Base-by-base conservation (phyloP, 2,888 invertebrate species). In the Thera obeliscata region DNA sequence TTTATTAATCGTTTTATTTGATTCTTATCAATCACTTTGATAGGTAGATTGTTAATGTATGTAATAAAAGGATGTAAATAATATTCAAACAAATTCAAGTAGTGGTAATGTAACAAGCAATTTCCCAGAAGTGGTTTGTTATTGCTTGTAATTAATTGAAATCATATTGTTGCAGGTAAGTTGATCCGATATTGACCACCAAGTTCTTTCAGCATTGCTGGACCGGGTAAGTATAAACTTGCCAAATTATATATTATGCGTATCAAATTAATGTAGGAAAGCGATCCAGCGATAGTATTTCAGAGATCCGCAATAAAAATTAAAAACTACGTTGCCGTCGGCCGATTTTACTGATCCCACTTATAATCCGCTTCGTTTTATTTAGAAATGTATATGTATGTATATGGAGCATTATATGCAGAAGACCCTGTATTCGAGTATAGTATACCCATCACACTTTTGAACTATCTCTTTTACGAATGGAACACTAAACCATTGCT, bases 131-230 rank as follows among this genome's bases (percentile, higher is more conserved):
- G 38, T 38, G 6, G n/a, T 7, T 12, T 41, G 38, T 38, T 12
- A 41, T 12, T 58, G 8, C 56, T 56, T 62, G 22, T 56, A 48
- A 57, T 64, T 69, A 41, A 69, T 66, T 69, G 61, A 66, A 71
- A 68, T 6, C 54, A 61, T 65, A 61, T 71, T 71, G 63, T 68
- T 66, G 63, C 63, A 71, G 66, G 66, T 69, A 69, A 69, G 69
- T 69, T 59, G 38, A 46, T 56, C 50, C 56, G 38, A 41, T 50
- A n/a, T 58, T 41, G 33, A 64, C 56, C 43, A 46, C 43, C 43
- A 8, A 9, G 43, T 57, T 43, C 36, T 46, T 54, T 8, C 3
- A 48, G 22, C 22, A 22, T 22, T 22, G 22, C 22, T 22, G 22
- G 22, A 22, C 36, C 50, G 72, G 12, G 62, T 67, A 67, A 58